phyloP scores from a whole-genome alignment of 2,113 vertebrate species.

The Irena cyanogastra region DNA sequence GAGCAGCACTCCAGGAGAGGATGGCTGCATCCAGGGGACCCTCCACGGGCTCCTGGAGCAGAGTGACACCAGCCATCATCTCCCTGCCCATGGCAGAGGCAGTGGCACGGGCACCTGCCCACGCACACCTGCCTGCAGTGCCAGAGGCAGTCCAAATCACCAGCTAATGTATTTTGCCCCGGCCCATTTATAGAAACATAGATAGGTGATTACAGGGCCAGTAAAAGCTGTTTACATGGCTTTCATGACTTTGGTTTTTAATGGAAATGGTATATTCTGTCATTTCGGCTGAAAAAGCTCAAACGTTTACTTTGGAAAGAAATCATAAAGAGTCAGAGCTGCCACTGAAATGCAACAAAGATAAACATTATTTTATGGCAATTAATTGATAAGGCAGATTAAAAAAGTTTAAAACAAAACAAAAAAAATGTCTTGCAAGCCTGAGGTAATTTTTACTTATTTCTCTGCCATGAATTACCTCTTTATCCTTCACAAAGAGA shows the following conservation, averaged over 20 bases:
- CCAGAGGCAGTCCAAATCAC: background rate
- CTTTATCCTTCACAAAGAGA: background rate
- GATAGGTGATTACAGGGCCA: background rate
- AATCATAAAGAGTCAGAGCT: constrained; percentile 22
- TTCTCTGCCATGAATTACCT: constrained; percentile 18
- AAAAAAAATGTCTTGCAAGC: background rate
- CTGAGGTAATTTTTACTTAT: background rate
- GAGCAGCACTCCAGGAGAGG: background rate
- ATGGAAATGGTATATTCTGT: background rate
- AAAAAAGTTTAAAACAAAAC: background rate
- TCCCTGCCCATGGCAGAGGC: fast-evolving
- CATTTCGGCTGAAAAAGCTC: background rate
- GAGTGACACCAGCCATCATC: fast-evolving
- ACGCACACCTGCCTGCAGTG: fast-evolving
- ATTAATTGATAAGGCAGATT: constrained; percentile 27
- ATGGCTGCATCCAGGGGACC: background rate
- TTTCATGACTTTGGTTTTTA: background rate
- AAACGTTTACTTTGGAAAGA: constrained; percentile 44
- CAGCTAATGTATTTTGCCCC: background rate
- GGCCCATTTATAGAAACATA: background rate
- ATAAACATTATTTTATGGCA: background rate
- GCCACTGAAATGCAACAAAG: constrained; percentile 22
- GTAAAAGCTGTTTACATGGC: background rate
- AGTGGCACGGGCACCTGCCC: background rate
- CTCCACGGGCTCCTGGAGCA: fast-evolving